Percentiles rank a stretch among this genome's conserved stretches.
Conservation (phyloP, 2,797 vertebrate genomes). For the Peromyscus melanophrys region DNA sequence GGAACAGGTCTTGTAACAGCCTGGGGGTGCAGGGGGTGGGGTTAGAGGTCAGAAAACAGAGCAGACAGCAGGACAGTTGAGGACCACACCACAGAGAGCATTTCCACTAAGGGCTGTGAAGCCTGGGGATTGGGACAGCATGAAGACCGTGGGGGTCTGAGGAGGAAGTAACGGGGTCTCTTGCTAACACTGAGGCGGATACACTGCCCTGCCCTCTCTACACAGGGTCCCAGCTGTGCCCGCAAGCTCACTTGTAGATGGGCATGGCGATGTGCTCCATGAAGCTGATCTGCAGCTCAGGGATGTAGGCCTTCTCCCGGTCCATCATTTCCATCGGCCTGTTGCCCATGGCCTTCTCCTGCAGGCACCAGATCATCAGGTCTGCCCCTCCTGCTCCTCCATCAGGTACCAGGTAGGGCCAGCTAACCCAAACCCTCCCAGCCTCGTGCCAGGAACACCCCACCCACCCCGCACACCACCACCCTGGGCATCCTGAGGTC, state of each 20-base stretch:
- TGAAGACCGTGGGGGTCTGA: neutral
- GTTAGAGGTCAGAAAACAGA: constrained; percentile 18
- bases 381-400: neutral
- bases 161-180: neutral
- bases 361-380: neutral
- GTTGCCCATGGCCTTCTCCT: constrained; percentile 99
- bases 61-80: neutral
- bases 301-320: constrained; percentile 98
- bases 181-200: neutral
- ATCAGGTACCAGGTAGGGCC: neutral
- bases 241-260: constrained; percentile 94
- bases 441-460: neutral
- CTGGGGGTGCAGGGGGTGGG: constrained; percentile 83
- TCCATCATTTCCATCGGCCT: constrained; percentile 99
- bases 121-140: neutral
- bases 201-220: neutral
- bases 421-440: neutral
- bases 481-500: neutral
- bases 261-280: constrained; percentile 99
- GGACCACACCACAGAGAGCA: neutral
- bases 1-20: constrained; percentile 96
- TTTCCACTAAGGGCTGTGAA: neutral
- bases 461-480: neutral
- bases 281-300: constrained; percentile 99
- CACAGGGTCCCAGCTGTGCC: rapidly evolving